Evolutionary conservation across 1,140 invertebrate species (phyloP).

Genomic region (Nephila pilipes): DNA sequence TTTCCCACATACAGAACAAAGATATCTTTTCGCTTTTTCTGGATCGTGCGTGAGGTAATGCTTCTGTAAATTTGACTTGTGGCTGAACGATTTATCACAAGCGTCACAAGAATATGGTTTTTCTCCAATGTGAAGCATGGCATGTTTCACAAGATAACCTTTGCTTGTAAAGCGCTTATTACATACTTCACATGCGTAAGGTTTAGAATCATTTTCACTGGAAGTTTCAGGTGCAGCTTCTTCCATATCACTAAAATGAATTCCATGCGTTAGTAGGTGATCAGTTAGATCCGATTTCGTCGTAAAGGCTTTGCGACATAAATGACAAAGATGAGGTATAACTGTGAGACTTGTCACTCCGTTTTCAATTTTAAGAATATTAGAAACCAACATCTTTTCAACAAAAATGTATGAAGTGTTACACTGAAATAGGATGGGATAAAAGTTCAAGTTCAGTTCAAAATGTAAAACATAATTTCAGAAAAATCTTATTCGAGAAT

Average conservation of each 20-base stretch:
- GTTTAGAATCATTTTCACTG: slow-evolving; percentile 40
- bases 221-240: background rate
- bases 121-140: slow-evolving; percentile 67
- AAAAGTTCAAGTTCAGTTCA: no score
- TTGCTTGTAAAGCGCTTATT: slow-evolving; percentile 66
- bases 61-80: slow-evolving; percentile 62
- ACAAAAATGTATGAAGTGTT: background rate
- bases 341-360: slow-evolving; percentile 67
- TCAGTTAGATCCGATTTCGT: slow-evolving; percentile 58
- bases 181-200: slow-evolving; percentile 55
- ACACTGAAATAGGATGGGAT: no score
- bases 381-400: slow-evolving; percentile 54
- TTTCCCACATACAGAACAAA: slow-evolving; percentile 73
- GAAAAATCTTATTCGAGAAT: no score
- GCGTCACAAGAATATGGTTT: slow-evolving; percentile 76
- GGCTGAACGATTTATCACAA: slow-evolving; percentile 75
- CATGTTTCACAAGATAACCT: slow-evolving; percentile 64
- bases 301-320: slow-evolving; percentile 71
- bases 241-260: background rate
- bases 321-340: slow-evolving; percentile 68
- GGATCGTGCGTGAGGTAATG: slow-evolving; percentile 75
- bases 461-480: no score
- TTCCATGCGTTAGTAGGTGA: slow-evolving; percentile 56
- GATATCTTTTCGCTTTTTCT: slow-evolving; percentile 72
- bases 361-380: slow-evolving; percentile 61